Evolutionary conservation across 37 sponge, comb jelly and placozoan species (phyloP).

Genomic region (Hexactinellida sp.): DNA sequence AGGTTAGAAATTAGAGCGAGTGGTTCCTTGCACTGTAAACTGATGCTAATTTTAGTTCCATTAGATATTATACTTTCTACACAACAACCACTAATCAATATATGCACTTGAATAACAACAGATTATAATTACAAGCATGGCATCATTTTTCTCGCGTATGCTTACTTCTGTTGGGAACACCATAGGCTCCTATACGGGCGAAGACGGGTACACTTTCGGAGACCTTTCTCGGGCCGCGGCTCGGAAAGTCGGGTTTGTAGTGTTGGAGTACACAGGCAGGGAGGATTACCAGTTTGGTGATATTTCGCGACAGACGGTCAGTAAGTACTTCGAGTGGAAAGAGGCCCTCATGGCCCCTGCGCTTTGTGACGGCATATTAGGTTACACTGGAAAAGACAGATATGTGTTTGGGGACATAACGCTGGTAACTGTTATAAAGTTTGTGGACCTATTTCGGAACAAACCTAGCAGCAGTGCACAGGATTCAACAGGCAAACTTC

Average conservation of each 20-base stretch:
- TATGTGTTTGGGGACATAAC: conserved; percentile 1
- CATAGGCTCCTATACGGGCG: not conserved
- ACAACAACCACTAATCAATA: too few relatives aligned
- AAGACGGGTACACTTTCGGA: not conserved
- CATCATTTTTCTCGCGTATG: not conserved
- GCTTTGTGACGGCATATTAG: not conserved
- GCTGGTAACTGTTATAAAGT: not conserved
- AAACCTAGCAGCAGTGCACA: not conserved
- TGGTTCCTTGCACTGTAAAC: not conserved
- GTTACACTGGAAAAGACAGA: not conserved
- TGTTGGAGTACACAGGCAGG: not conserved
- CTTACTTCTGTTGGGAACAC: not conserved
- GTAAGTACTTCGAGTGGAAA: not conserved
- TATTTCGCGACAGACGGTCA: not conserved
- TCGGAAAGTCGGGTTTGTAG: not conserved
- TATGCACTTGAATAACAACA: not conserved
- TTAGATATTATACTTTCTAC: too few relatives aligned
- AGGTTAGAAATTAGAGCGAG: not conserved
- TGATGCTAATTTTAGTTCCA: not conserved
- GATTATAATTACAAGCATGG: not conserved
- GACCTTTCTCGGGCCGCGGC: not conserved
- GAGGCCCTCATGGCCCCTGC: not conserved
- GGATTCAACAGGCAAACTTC: not conserved
- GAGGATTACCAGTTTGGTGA: not conserved
- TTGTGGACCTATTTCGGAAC: not conserved